Conservation (phyloP, 2,797 vertebrate genomes). For the Eulemur albifrons region DNA sequence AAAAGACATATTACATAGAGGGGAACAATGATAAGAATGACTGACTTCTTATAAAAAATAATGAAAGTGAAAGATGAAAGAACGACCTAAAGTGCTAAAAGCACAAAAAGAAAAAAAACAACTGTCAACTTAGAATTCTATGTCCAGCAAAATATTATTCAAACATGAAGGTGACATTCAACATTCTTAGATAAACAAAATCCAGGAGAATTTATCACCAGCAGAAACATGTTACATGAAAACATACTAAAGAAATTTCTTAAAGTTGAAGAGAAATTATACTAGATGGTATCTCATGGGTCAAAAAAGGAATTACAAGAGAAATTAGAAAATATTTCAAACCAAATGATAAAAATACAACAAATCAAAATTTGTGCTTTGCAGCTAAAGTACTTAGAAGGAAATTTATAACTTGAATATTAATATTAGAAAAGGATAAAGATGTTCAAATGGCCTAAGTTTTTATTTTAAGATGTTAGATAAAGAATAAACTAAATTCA, state of each 20-base stretch:
- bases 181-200: not conserved
- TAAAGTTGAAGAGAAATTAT: not conserved
- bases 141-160: not conserved
- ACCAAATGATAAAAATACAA: not conserved
- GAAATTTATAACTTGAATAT: not conserved
- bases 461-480: not conserved
- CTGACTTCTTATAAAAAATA: not conserved
- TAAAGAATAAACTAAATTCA: not conserved
- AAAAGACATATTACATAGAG: not conserved
- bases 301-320: not conserved
- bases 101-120: not conserved
- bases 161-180: not conserved
- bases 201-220: not conserved
- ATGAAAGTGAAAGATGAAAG: not conserved
- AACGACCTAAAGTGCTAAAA: not conserved
- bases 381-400: not conserved
- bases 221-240: not conserved
- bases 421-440: not conserved
- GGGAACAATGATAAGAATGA: not conserved
- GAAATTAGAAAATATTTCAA: conserved; percentile 14
- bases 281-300: not conserved
- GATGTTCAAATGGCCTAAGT: not conserved
- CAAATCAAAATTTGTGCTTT: not conserved
- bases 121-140: not conserved
- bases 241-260: not conserved